Percentiles rank a stretch among this genome's conserved stretches.
Conservation (phyloP, 2,888 invertebrate species). For the Amaurobius ferox region DNA sequence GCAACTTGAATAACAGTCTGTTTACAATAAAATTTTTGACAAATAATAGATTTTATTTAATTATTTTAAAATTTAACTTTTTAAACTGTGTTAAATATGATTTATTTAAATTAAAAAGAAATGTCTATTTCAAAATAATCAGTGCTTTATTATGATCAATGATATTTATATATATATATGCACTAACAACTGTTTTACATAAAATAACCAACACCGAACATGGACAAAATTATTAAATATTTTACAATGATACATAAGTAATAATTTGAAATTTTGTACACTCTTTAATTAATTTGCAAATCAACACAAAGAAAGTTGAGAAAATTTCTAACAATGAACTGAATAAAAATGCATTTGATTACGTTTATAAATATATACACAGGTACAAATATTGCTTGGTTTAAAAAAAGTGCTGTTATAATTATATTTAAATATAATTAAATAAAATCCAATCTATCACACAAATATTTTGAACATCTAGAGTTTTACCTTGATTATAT, state of each 20-base stretch:
- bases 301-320: background rate
- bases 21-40: too few species aligned
- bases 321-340: background rate
- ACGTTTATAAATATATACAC: background rate
- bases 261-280: background rate
- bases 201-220: background rate
- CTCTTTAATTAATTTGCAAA: too few species aligned
- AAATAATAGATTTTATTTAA: too few species aligned
- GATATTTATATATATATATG: background rate
- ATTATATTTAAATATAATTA: too few species aligned
- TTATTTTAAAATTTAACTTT: too few species aligned
- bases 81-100: too few species aligned
- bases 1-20: too few species aligned
- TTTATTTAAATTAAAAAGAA: constrained; percentile 4
- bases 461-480: too few species aligned
- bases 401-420: too few species aligned
- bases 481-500: too few species aligned
- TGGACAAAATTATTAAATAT: background rate
- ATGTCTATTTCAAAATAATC: background rate
- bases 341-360: background rate
- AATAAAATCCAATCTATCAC: too few species aligned
- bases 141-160: background rate
- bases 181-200: background rate
- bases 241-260: background rate
- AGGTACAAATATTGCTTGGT: background rate